Evolutionary conservation across 2,797 vertebrate genomes (phyloP).

Genomic region (Tauraco hartlaubi): DNA sequence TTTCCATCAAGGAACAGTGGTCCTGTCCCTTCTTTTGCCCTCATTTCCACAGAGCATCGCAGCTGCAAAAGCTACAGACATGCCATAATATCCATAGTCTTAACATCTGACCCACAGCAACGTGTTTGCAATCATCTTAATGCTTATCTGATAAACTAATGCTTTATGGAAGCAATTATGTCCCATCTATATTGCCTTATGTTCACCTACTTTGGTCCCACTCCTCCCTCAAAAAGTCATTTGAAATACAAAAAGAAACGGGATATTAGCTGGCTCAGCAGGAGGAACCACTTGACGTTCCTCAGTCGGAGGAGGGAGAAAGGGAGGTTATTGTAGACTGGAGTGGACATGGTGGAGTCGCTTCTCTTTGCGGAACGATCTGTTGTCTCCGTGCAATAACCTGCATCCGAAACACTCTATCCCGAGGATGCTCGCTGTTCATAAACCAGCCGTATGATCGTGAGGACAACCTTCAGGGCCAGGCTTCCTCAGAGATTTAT

Average conservation of each 20-base stretch:
- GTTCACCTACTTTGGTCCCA: accelerated
- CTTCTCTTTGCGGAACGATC: accelerated
- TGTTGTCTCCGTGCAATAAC: not conserved
- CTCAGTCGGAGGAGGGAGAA: constrained; percentile 9
- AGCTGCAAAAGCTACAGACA: not conserved
- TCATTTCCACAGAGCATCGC: not conserved
- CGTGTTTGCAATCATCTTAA: not conserved
- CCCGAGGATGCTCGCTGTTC: not conserved
- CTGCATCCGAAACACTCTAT: not conserved
- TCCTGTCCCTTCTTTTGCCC: not conserved
- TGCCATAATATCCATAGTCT: not conserved
- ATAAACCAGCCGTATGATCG: not conserved
- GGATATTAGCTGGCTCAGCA: constrained; percentile 39
- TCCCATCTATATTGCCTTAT: not conserved
- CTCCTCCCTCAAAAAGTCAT: not conserved
- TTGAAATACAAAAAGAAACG: not conserved
- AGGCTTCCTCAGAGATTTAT: not conserved
- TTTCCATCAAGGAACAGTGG: not conserved
- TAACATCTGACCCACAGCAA: not conserved
- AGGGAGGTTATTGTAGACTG: not conserved
- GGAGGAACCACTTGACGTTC: constrained; percentile 52
- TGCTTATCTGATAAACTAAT: not conserved
- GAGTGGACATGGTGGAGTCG: not conserved
- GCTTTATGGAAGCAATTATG: not conserved
- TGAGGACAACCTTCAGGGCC: not conserved